Evolutionary conservation across 2,888 invertebrate species (phyloP).

Genomic region (Diloba caeruleocephala): DNA sequence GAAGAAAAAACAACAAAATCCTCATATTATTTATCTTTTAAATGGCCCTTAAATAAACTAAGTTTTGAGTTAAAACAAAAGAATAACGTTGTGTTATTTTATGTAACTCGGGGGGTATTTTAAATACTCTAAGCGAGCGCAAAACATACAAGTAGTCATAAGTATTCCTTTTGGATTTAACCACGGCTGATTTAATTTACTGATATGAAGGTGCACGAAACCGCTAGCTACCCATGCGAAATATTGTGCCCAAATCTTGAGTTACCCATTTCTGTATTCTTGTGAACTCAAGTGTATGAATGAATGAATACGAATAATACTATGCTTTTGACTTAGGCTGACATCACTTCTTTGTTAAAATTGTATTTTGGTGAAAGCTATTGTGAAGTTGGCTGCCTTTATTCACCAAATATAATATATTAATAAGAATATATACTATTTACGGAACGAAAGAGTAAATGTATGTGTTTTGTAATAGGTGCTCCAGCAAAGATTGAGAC

Average conservation of each 20-base stretch:
- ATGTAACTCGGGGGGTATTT: no score
- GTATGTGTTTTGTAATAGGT: no score
- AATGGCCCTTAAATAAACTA: no score
- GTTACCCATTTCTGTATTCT: constrained; percentile 5
- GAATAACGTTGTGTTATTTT: no score
- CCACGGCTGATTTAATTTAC: neutral
- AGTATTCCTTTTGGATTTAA: no score
- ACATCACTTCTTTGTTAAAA: constrained; percentile 4
- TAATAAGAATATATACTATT: neutral
- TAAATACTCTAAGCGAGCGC: no score
- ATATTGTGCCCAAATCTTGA: neutral
- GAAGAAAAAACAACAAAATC: no score
- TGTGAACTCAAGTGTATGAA: constrained; percentile 18
- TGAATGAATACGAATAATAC: constrained; percentile 21
- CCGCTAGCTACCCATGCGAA: neutral
- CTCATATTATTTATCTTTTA: no score
- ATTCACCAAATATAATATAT: neutral
- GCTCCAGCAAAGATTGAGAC: no score
- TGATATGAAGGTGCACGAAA: neutral
- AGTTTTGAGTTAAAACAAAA: no score
- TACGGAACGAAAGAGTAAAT: no score
- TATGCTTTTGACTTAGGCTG: constrained; percentile 6
- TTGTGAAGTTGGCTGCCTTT: neutral
- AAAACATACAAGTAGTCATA: no score
- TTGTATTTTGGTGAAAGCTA: constrained; percentile 1